phyloP scores from a whole-genome alignment of 1,140 invertebrate genomes.

The Galendromus occidentalis region DNA sequence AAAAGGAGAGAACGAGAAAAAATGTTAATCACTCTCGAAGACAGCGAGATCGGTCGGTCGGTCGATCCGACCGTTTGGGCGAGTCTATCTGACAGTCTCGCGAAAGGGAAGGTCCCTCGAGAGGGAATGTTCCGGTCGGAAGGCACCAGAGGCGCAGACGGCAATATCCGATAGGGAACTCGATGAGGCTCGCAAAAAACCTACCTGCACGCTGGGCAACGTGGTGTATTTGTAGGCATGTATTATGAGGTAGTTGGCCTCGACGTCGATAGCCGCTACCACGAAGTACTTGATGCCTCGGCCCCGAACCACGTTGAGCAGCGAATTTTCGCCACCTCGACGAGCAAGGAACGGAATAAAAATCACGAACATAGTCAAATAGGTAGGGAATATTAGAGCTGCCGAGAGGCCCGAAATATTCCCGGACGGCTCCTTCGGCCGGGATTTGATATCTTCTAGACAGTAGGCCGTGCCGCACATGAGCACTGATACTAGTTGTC shows the following conservation, averaged over 20 bases:
- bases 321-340: conserved; percentile 38
- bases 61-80: neutral
- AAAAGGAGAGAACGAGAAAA: conserved; percentile 9
- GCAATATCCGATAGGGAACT: neutral
- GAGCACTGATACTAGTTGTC: neutral
- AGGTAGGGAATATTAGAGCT: conserved; percentile 60
- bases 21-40: neutral
- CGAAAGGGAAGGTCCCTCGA: neutral
- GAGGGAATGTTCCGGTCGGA: conserved; percentile 3
- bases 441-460: conserved; percentile 3
- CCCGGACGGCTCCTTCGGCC: neutral
- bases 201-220: conserved; percentile 33
- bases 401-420: conserved; percentile 10
- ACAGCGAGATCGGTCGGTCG: neutral
- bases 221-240: conserved; percentile 44
- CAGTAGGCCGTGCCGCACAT: conserved; percentile 1
- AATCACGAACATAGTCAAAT: conserved; percentile 48
- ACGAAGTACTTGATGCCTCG: conserved; percentile 51
- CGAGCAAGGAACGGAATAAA: conserved; percentile 53
- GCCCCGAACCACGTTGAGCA: conserved; percentile 42
- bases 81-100: neutral
- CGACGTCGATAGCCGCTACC: conserved; percentile 53
- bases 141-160: neutral
- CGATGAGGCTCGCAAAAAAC: conserved; percentile 10
- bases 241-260: conserved; percentile 51